Evolutionary conservation across 2,888 invertebrate species (phyloP).

Genomic region (Adelphocoris suturalis): DNA sequence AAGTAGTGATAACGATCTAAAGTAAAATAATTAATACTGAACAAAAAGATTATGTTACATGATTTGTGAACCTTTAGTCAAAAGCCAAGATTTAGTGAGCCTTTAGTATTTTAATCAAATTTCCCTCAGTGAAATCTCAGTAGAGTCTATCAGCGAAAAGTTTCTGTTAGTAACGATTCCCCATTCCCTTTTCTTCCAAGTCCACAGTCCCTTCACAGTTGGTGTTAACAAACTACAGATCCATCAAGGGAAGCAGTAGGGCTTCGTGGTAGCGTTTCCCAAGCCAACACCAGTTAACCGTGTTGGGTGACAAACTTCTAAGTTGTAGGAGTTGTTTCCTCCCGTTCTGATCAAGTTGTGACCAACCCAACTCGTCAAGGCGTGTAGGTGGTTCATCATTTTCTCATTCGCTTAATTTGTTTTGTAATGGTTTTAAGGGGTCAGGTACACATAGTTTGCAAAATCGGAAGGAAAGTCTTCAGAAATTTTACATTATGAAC

Average conservation of each 20-base stretch:
- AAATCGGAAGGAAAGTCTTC: too few relatives aligned
- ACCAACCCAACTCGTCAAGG: neutral
- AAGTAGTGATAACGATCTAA: too few relatives aligned
- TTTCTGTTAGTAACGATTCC: neutral
- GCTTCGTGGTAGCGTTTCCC: neutral
- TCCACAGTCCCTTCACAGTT: neutral
- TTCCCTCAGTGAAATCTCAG: neutral
- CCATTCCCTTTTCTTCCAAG: neutral
- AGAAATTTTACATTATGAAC: too few relatives aligned
- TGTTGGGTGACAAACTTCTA: conserved; percentile 2
- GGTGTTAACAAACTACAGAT: conserved; percentile 4
- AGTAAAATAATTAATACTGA: too few relatives aligned
- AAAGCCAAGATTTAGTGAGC: too few relatives aligned
- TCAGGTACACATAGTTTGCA: too few relatives aligned
- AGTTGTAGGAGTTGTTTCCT: neutral
- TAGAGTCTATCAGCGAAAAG: neutral
- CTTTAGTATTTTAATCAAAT: neutral
- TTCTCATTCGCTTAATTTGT: neutral
- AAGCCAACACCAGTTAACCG: conserved; percentile 25
- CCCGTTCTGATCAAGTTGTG: neutral
- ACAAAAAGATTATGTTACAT: too few relatives aligned
- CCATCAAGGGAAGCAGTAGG: neutral
- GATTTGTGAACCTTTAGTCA: too few relatives aligned
- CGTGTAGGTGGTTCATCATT: neutral
- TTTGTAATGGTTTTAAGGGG: neutral